Evolutionary conservation across 2,888 invertebrate genomes (phyloP).

Genomic region (Harpalus rubripes): DNA sequence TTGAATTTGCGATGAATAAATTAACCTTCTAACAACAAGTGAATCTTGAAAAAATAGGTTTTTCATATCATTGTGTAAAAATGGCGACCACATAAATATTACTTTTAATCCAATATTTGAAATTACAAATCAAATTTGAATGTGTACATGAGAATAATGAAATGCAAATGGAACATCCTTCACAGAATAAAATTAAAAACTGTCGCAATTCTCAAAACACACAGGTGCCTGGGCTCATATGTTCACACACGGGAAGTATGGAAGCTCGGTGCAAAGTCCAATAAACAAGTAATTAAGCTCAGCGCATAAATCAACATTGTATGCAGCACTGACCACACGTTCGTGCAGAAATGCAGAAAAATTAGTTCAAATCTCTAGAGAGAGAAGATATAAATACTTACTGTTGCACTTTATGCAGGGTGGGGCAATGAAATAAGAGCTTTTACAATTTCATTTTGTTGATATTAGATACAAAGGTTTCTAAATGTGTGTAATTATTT

Average conservation of each 20-base stretch:
- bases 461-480: no score
- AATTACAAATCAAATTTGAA: conserved; percentile 32
- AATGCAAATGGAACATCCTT: conserved; percentile 50
- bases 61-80: no score
- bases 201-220: conserved; percentile 40
- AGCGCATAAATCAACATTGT: conserved; percentile 45
- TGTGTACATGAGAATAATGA: conserved; percentile 29
- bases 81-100: no score
- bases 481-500: no score
- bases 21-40: no score
- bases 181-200: conserved; percentile 46
- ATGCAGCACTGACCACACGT: conserved; percentile 9
- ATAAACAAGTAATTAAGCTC: conserved; percentile 54
- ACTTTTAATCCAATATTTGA: conserved; percentile 7
- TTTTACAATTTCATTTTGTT: no score
- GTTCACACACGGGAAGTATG: background rate
- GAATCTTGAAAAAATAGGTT: no score
- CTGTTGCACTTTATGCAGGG: no score
- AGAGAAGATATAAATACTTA: background rate
- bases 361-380: conserved; percentile 17
- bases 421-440: no score
- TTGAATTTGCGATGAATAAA: no score
- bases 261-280: conserved; percentile 40
- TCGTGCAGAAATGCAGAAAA: conserved; percentile 1
- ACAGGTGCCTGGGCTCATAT: conserved; percentile 37